Conservation (phyloP, 2,113 vertebrate species). For the Chaenocephalus aceratus region DNA sequence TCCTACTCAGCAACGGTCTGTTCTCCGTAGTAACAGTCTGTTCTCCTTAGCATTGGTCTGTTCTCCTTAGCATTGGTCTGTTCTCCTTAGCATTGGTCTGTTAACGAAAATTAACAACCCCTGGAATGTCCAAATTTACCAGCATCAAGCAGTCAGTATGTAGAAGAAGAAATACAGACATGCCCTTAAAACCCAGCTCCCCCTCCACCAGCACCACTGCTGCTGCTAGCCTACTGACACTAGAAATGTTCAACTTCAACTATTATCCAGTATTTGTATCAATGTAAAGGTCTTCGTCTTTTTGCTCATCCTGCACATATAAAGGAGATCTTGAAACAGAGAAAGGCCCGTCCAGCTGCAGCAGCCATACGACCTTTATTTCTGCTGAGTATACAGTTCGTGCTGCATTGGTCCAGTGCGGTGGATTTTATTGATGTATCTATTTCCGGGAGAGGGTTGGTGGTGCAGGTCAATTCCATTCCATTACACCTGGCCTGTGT, state of each 20-base stretch:
- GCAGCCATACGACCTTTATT: conserved; percentile 24
- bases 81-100: no score
- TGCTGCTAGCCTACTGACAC: background rate
- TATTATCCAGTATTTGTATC: background rate
- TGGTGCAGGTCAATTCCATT: conserved; percentile 62
- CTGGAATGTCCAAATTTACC: no score
- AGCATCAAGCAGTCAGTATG: background rate
- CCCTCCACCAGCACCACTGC: background rate
- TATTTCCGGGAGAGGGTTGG: conserved; percentile 24
- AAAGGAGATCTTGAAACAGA: background rate
- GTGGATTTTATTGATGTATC: conserved; percentile 56
- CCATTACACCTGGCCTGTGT: conserved; percentile 57
- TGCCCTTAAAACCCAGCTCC: background rate
- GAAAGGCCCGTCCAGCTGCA: background rate
- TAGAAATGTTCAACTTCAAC: background rate
- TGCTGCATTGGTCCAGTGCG: background rate
- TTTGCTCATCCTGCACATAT: background rate
- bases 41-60: no score
- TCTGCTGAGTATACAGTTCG: conserved; percentile 47
- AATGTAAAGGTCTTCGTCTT: background rate
- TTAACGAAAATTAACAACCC: no score
- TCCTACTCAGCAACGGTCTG: no score
- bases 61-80: no score
- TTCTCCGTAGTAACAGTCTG: no score
- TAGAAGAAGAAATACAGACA: background rate